These are phyloP conservation scores for Nymphicus hollandicus DNA, from an alignment of 2,113 vertebrate genomes.

Conservation along the genomic window DNA sequence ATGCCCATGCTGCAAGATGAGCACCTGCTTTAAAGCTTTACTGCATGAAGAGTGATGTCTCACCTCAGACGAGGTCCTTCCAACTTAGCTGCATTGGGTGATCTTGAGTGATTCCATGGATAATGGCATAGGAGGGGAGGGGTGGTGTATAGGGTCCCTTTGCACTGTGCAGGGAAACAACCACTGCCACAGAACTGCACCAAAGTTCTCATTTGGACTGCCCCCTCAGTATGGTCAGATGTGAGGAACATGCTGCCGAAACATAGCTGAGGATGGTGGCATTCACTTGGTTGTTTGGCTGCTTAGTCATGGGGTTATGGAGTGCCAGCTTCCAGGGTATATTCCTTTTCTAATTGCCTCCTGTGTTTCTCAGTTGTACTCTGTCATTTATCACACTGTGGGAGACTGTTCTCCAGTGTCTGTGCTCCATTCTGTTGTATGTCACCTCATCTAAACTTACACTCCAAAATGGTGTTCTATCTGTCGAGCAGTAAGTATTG, in stretches of 20 bases:
- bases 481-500: background rate
- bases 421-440: background rate
- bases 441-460: background rate
- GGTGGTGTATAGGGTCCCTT: background rate
- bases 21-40: background rate
- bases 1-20: background rate
- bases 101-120: background rate
- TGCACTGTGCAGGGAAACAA: background rate
- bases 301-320: background rate
- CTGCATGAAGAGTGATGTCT: background rate
- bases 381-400: background rate
- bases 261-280: background rate
- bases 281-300: background rate
- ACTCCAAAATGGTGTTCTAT: background rate
- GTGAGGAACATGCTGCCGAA: background rate
- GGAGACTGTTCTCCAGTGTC: background rate
- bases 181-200: background rate
- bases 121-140: background rate
- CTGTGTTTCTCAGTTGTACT: background rate
- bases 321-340: background rate
- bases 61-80: background rate
- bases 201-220: background rate
- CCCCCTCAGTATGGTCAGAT: background rate
- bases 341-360: slow-evolving; percentile 6
- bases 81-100: background rate